Evolutionary conservation across 2,797 vertebrate species (phyloP), one percentile per base, ranked within the genome.

Genomic region (Amniataba percoides): DNA sequence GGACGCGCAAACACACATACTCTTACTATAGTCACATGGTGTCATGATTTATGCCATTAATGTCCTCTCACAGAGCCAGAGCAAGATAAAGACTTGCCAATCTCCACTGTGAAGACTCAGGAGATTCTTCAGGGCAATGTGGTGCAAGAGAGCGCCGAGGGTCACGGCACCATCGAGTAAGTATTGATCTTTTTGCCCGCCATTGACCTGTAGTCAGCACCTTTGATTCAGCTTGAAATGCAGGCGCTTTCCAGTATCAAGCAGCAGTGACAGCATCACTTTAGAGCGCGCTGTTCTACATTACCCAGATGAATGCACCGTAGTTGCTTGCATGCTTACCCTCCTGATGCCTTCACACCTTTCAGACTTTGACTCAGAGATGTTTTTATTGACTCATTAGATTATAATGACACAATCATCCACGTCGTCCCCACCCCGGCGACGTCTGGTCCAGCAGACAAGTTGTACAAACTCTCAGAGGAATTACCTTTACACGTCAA

Each of bases 161-260:
- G 97, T 87, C 96, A 92, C 1, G 97, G 97, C 86, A 98, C 96
- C 57, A 94, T 99, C 34, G 97, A 98, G 98, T 99, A 91, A 97
- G 98, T 94, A 90, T 81, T 3, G 80, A 89, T 78, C 31, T 19
- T 4, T 16, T 52, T 19, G 21, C 18, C 11, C 48, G 23, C 36
- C 15, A 5, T 12, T 75, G 79, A 75, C 59, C 77, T 86, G 63
- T 34, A n/a, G 77, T 82, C 83, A 83, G 81, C 81, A 69, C 48
- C 59, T 65, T 71, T 58, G 65, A 16, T 60, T 65, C 3, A 65
- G 36, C 64, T 15, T 77, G 63, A 81, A 31, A 77, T 36, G 73
- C 45, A 36, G 74, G 51, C 59, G 45, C 42, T 79, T 82, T 82
- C n/a, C 25, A 25, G 36, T 0, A 71, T 31, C 56, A 62, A 69